These are phyloP conservation scores for Zelostemma sp. DNA, from an alignment of 1,140 invertebrate genomes.

Conservation along the genomic window DNA sequence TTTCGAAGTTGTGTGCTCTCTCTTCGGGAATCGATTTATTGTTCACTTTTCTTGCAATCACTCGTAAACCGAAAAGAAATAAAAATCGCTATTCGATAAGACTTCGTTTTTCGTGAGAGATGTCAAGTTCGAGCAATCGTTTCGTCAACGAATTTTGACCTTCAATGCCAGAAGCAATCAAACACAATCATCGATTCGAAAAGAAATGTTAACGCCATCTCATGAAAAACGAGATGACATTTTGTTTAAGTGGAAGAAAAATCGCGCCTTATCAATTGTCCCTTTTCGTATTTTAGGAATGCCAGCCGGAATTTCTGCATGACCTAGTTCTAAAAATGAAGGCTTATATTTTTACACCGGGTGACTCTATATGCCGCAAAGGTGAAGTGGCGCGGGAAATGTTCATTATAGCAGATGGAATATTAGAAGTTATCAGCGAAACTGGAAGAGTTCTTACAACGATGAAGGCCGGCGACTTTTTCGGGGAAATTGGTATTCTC, in stretches of 20 bases:
- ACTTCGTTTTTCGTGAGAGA: too few relatives aligned
- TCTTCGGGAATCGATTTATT: too few relatives aligned
- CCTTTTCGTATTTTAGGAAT: slow-evolving; percentile 83
- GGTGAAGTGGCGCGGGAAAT: slow-evolving; percentile 96
- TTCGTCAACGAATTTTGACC: too few relatives aligned
- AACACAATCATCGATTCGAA: too few relatives aligned
- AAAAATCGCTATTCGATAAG: too few relatives aligned
- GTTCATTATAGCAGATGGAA: slow-evolving; percentile 98
- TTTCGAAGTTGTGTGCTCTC: slow-evolving; percentile 10
- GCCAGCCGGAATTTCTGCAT: slow-evolving; percentile 96
- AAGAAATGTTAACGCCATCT: too few relatives aligned
- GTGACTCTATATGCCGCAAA: slow-evolving; percentile 95
- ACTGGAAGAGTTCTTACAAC: slow-evolving; percentile 92
- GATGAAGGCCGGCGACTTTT: slow-evolving; percentile 98
- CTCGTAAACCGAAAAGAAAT: too few relatives aligned
- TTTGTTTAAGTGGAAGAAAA: too few relatives aligned
- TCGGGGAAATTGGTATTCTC: slow-evolving; percentile 97
- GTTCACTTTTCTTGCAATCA: too few relatives aligned
- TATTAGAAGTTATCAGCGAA: slow-evolving; percentile 95
- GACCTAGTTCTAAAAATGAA: slow-evolving; percentile 98
- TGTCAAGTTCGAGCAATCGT: too few relatives aligned
- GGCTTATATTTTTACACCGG: slow-evolving; percentile 97
- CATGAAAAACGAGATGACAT: too few relatives aligned
- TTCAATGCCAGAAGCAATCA: too few relatives aligned
- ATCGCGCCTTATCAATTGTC: slow-evolving; percentile 15